Evolutionary conservation across 2,797 vertebrate species (phyloP).

Genomic region (Cyprinodon diabolis): DNA sequence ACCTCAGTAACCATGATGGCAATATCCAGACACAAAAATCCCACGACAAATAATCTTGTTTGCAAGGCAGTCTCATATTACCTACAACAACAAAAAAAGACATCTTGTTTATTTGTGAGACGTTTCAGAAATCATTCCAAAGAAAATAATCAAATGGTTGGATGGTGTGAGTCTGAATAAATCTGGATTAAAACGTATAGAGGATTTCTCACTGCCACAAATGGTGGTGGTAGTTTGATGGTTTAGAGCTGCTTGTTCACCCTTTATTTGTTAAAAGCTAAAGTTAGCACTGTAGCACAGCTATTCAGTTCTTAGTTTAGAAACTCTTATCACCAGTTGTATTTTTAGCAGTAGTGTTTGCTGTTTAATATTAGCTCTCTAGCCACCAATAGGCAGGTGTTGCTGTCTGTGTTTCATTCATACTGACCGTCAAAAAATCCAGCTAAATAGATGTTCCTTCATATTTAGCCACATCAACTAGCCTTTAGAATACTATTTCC

Average conservation of each 20-base stretch:
- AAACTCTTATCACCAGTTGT: not conserved
- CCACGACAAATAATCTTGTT: no score
- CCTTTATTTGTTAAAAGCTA: not conserved
- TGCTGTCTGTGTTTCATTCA: not conserved
- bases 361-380: not conserved
- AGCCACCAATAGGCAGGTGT: not conserved
- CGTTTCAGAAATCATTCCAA: not conserved
- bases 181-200: not conserved
- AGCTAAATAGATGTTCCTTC: not conserved
- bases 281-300: not conserved
- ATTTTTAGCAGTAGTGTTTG: not conserved
- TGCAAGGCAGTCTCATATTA: not conserved
- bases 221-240: not conserved
- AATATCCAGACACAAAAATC: no score
- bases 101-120: not conserved
- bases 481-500: not conserved
- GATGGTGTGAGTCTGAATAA: not conserved
- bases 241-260: not conserved
- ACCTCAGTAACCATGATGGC: no score
- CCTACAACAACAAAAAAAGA: no score
- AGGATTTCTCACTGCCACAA: not conserved
- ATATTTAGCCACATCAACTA: not conserved
- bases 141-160: not conserved
- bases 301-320: not conserved
- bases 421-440: not conserved